These are phyloP conservation scores for Ceraclea dissimilis DNA, from an alignment of 2,888 invertebrate species.

Conservation along the genomic window DNA sequence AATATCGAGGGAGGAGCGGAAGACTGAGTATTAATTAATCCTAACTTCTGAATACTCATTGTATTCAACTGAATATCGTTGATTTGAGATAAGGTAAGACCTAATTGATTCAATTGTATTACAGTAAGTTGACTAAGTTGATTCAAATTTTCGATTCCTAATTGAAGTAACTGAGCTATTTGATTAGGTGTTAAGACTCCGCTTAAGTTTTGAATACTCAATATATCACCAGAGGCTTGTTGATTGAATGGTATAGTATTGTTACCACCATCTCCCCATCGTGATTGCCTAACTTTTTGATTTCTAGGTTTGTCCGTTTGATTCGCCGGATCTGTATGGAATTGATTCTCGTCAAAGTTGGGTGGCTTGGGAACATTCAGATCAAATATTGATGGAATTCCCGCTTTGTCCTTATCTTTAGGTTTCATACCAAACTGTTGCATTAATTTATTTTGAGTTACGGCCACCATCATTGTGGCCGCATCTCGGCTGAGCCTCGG, in stretches of 20 bases:
- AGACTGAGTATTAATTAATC: conserved; percentile 40
- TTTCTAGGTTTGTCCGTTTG: conserved; percentile 36
- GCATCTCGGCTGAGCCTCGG: conserved; percentile 74
- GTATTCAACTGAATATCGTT: conserved; percentile 56
- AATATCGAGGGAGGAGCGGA: conserved; percentile 26
- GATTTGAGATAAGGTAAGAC: conserved; percentile 52
- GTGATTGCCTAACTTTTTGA: conserved; percentile 44
- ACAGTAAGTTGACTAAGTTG: conserved; percentile 55
- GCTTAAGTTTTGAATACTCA: conserved; percentile 51
- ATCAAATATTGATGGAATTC: conserved; percentile 44
- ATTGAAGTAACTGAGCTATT: conserved; percentile 50
- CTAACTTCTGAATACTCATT: conserved; percentile 50
- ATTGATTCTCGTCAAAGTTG: conserved; percentile 30
- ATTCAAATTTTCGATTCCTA: conserved; percentile 55
- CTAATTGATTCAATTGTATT: conserved; percentile 52
- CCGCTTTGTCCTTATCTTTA: conserved; percentile 35
- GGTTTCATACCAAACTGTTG: conserved; percentile 35
- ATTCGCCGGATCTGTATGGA: conserved; percentile 1
- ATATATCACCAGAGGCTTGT: conserved; percentile 35
- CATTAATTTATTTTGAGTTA: conserved; percentile 41
- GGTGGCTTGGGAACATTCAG: conserved; percentile 42
- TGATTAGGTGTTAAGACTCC: conserved; percentile 50
- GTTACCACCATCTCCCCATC: conserved; percentile 45
- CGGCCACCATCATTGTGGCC: conserved; percentile 53
- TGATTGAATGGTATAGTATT: conserved; percentile 12